Evolutionary conservation across 2,797 vertebrate genomes (phyloP), one percentile per base, ranked within the genome.

Genomic region (Erethizon dorsatum): DNA sequence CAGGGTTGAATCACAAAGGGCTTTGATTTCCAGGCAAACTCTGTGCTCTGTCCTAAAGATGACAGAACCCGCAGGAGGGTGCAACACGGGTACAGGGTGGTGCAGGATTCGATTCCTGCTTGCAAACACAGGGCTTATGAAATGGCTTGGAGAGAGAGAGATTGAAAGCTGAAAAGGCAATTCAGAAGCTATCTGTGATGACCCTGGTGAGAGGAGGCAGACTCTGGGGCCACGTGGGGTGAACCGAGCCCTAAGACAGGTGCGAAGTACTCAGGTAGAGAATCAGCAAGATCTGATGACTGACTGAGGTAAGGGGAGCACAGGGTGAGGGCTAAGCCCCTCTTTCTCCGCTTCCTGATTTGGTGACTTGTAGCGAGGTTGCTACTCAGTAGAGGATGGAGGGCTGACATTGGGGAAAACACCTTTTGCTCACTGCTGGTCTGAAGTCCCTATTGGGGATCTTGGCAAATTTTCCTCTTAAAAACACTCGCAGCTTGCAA

Each of bases 181-280:
- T 65, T 47, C 75, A 13, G 37, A 71, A 78, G n/a, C 73, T 37
- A 6, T 47, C 26, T 50, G n/a, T 4, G 1, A 4, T 8, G 28
- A 1, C 84, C 3, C 15, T 26, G n/a, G 86, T 10, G 37, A 77
- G 10, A 56, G 14, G 8, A 28, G n/a, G 59, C 10, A 24, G 17
- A 31, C 17, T 11, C 47, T 71, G 31, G 37, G 20, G 18, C 9
- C 33, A 8, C 1, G 0, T 2, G 11, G n/a, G 24, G 7, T 5
- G 8, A 79, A 17, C 6, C 84, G 47, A 45, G 47, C 14, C 17
- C 47, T 7, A 5, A 65, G 31, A 50, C 1, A 20, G 33, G 47
- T 6, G 12, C 7, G 28, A 83, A 57, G 50, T 0, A 6, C 18
- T 17, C 2, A 24, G 13, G 10, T 15, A 22, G 22, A 65, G 69